phyloP scores from a whole-genome alignment of 92 coral and sea anemone species.

The Phenganax subtilis region DNA sequence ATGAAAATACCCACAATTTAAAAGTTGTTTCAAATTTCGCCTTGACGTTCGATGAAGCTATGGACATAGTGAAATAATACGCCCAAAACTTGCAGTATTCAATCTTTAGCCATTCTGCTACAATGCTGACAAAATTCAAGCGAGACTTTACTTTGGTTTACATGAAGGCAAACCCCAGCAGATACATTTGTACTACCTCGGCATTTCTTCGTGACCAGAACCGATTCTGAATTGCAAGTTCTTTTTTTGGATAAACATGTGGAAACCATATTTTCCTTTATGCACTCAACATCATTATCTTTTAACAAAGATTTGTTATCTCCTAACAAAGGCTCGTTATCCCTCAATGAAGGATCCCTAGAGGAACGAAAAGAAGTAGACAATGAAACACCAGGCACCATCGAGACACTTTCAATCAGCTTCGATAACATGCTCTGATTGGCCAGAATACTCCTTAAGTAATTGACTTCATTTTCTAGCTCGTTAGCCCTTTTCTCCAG shows the following conservation, averaged over 20 bases:
- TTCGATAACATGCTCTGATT: slow-evolving; percentile 82
- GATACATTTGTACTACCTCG: slow-evolving; percentile 41
- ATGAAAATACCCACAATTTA: slow-evolving; percentile 39
- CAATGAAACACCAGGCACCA: slow-evolving; percentile 77
- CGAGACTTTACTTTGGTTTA: slow-evolving; percentile 74
- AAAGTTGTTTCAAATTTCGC: neutral
- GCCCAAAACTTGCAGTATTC: neutral
- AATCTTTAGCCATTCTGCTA: slow-evolving; percentile 58
- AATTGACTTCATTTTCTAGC: slow-evolving; percentile 68
- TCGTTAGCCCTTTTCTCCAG: slow-evolving; percentile 47
- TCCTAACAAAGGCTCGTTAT: slow-evolving; percentile 19
- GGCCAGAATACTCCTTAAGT: slow-evolving; percentile 70
- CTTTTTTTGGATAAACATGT: slow-evolving; percentile 29
- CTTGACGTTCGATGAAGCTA: neutral
- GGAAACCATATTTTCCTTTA: slow-evolving; percentile 13
- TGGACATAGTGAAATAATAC: neutral
- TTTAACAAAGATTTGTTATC: slow-evolving; percentile 27
- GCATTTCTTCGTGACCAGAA: neutral
- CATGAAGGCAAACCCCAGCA: slow-evolving; percentile 94
- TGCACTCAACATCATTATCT: slow-evolving; percentile 20
- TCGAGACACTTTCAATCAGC: slow-evolving; percentile 62
- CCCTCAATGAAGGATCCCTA: slow-evolving; percentile 32
- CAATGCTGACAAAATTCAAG: slow-evolving; percentile 80
- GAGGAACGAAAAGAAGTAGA: slow-evolving; percentile 59
- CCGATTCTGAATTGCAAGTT: slow-evolving; percentile 23